Evolutionary conservation across 2,797 vertebrate genomes (phyloP).

Genomic region (Sebastes taczanowskii): DNA sequence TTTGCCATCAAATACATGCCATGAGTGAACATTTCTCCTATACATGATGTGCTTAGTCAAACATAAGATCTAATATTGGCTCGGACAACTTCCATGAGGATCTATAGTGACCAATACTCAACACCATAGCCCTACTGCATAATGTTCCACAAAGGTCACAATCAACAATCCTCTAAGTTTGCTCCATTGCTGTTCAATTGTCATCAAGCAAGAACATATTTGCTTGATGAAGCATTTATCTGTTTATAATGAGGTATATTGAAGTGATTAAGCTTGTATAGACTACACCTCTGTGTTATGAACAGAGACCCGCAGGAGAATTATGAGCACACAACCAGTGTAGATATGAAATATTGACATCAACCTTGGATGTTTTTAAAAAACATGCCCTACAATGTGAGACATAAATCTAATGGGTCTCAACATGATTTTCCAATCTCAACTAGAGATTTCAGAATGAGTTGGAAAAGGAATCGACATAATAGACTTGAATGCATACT

Average conservation of each 20-base stretch:
- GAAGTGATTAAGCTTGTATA: background rate
- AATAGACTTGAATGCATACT: background rate
- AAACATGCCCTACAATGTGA: background rate
- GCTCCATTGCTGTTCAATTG: background rate
- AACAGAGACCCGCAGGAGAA: background rate
- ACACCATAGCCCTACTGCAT: background rate
- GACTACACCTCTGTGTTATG: background rate
- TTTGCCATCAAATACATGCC: background rate
- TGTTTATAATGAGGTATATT: background rate
- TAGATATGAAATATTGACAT: too few relatives aligned
- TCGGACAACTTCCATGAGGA: background rate
- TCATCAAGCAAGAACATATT: background rate
- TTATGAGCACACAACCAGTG: background rate
- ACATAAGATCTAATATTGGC: background rate
- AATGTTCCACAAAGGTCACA: background rate
- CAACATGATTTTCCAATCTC: background rate
- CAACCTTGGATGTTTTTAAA: background rate
- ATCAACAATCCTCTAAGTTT: background rate
- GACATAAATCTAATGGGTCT: background rate
- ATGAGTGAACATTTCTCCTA: slow-evolving; percentile 6
- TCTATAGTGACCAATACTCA: background rate
- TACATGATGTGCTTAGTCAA: background rate
- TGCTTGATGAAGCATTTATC: background rate
- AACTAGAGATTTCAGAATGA: background rate
- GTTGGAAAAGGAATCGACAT: background rate